Base-by-base conservation (phyloP, 2,888 invertebrate genomes). In the Sinopyrophorus schimmeli region DNA sequence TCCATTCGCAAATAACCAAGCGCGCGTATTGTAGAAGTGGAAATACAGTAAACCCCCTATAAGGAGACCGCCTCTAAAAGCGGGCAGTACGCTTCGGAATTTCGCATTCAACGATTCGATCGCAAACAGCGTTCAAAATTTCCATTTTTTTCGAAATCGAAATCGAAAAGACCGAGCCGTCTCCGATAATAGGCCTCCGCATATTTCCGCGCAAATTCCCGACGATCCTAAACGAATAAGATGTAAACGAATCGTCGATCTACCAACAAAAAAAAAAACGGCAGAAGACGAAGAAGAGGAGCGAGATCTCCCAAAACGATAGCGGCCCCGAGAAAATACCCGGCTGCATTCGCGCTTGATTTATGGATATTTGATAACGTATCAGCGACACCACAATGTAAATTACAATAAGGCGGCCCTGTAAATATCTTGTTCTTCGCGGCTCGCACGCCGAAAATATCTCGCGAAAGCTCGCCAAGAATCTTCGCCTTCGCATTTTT, bases 341-440 rank as follows among this genome's bases (percentile, higher is more conserved):
- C 65, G 65, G 61, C 59, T 61, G 66, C 66, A 64, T 65, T 65
- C 65, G 58, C 58, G 50, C 47, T 66, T 70, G 71, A 73, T 73
- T 73, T 73, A 73, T 71, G 62, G 54, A 52, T 57, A 63, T 69
- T 66, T 69, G 72, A 73, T 73, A 72, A 69, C 65, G 66, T 63
- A 72, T 73, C 73, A 67, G 67, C 66, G 59, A 69, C 69, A 68
- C 68, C 67, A 69, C 71, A 71, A 72, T 72, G 71, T 72, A 68
- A 72, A 72, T 71, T 72, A 72, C 71, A 71, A 70, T 66, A 65
- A 62, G 61, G 59, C 60, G 63, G 53, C 55, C 68, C 65, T 72
- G 72, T 71, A 71, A 71, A 71, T 70, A 72, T 67, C 68, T 61
- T 64, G 64, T 65, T 49, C 42, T 42, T 46, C 16, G 48, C 47